These are phyloP conservation scores for Zenarchopterus dispar DNA, from an alignment of 2,797 vertebrate species.

Conservation along the genomic window DNA sequence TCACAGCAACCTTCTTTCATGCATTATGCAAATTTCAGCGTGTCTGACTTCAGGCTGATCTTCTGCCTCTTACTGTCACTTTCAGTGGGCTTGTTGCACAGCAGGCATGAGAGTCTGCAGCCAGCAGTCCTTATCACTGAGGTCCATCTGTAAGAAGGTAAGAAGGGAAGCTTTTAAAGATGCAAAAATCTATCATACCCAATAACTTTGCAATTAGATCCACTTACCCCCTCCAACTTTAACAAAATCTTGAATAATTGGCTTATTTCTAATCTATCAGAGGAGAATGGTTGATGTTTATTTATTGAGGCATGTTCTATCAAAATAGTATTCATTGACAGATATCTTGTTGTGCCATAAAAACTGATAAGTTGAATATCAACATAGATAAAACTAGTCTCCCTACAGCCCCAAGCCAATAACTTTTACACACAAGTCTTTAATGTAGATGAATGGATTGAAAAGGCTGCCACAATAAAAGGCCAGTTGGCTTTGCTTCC, in stretches of 20 bases:
- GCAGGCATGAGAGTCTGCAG: conserved; percentile 37
- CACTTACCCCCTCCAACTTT: conserved; percentile 10
- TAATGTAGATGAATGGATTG: conserved; percentile 6
- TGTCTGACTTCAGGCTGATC: conserved; percentile 37
- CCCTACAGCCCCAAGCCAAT: no score
- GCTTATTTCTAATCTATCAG: conserved; percentile 2
- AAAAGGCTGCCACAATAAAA: no score
- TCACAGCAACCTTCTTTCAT: conserved; percentile 50
- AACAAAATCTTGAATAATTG: not conserved
- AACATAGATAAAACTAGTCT: no score
- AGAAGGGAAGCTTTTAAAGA: conserved; percentile 23
- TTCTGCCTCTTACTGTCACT: conserved; percentile 27
- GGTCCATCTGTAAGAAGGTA: conserved; percentile 13
- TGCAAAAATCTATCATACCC: conserved; percentile 20
- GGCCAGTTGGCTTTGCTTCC: conserved; percentile 22
- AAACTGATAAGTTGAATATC: no score
- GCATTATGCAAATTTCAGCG: conserved; percentile 32
- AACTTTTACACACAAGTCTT: not conserved
- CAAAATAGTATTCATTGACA: no score
- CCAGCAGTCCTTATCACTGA: conserved; percentile 52
- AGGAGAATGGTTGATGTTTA: not conserved
- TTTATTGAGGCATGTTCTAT: conserved; percentile 11
- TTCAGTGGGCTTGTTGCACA: conserved; percentile 17
- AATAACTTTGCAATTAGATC: conserved; percentile 24
- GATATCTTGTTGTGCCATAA: no score